A percentile compares a stretch with the other conserved stretches of the same genome.
Conservation (phyloP, 2,113 vertebrate species). For the Erythrocercus mccallii region DNA sequence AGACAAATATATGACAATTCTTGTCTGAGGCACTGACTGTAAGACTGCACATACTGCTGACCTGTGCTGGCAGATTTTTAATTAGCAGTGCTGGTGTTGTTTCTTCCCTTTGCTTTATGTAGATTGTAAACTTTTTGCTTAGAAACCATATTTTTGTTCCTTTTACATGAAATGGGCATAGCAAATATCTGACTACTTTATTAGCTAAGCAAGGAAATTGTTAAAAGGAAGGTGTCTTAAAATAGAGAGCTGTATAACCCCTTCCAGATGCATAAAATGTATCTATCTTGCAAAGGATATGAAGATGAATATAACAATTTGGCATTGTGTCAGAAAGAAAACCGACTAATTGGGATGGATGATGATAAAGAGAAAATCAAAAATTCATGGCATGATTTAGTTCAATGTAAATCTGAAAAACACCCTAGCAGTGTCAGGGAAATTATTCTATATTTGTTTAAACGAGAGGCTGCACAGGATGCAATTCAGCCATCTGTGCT, state of each 20-base stretch:
- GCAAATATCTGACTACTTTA: neutral
- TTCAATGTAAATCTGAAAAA: neutral
- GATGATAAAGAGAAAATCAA: neutral
- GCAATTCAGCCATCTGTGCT: slow-evolving; percentile 6
- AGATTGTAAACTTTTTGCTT: neutral
- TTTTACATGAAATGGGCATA: neutral
- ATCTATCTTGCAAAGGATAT: neutral
- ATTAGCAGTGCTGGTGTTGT: neutral
- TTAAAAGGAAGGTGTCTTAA: neutral
- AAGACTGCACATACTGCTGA: neutral
- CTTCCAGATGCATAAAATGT: neutral
- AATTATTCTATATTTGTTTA: slow-evolving; percentile 11
- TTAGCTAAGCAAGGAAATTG: neutral
- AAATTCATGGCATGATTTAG: neutral
- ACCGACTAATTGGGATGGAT: neutral
- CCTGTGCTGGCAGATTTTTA: neutral
- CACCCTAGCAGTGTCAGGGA: neutral
- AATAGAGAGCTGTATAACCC: neutral
- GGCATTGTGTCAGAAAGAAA: neutral
- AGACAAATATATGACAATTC: neutral
- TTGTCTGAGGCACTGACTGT: neutral
- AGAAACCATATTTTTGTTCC: neutral
- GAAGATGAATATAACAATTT: neutral
- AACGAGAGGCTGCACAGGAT: neutral
- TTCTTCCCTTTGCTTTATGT: neutral